Evolutionary conservation across 1,140 invertebrate species (phyloP), one percentile per base, ranked within the genome.

Genomic region (Caenorhabditis briggsae): DNA sequence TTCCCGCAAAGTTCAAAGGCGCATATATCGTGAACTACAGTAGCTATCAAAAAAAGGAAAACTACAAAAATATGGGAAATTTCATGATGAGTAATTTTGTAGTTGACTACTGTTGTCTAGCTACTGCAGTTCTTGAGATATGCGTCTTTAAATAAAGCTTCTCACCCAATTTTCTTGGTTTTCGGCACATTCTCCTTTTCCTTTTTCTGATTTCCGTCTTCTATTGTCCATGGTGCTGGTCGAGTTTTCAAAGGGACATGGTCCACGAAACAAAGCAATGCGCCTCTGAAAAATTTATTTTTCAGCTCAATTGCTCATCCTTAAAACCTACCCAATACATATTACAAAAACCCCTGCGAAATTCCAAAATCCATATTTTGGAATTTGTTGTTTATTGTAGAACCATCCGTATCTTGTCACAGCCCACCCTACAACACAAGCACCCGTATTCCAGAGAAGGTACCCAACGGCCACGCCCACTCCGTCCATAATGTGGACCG

Each of bases 341-440:
- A 59, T 55, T 9, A 23, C 46, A 58, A 58, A 12, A 56, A 83
- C 55, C 25, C 82, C 82, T 2, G 33, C 12, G 11, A 83, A 5
- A 59, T 58, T 83, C 9, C 58, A 46, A 18, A 20, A 41, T 20
- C 58, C 46, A 25, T 41, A 55, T 41, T 83, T 83, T 6, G 82
- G 82, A 33, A 56, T 59, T 59, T 58, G 18, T 23, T 56, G n/a
- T 41, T 5, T 25, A 16, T 59, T 83, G 16, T 59, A 50, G 55
- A 83, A 83, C 25, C 58, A 33, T 25, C 82, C 83, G 33, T 58
- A 84, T 33, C 83, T 50, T 14, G 53, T 70, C 14, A 84, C 61
- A 5, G 59, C 83, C 83, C 83, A 84, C 1, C 83, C 83, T 5
- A 46, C 41, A 14, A 84, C 46, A 70, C 83, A 84, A 43, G 83